A percentile compares a stretch with the other conserved stretches of the same genome.
phyloP scores from a whole-genome alignment of 1,140 invertebrate genomes.

The Drosophila pseudoananassae region DNA sequence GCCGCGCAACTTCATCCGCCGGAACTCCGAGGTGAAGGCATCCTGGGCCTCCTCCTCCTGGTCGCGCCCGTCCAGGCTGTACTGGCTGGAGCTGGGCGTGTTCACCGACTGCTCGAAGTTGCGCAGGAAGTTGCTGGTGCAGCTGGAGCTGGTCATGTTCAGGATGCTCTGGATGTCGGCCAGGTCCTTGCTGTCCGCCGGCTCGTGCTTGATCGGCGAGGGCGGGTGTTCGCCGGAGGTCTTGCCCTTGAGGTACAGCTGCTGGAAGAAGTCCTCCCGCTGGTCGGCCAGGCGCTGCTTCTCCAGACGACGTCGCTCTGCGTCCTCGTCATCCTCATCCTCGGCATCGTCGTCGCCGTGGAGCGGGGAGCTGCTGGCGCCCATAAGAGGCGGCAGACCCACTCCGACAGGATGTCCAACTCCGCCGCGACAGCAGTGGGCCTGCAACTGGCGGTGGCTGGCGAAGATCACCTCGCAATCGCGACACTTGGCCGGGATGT shows the following conservation, averaged over 20 bases:
- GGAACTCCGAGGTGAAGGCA: conserved; percentile 90
- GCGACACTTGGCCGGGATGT: conserved; percentile 88
- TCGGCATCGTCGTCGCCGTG: conserved; percentile 35
- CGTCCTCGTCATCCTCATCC: conserved; percentile 25
- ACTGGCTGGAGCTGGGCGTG: conserved; percentile 77
- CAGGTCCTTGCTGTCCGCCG: conserved; percentile 86
- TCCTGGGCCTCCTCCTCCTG: conserved; percentile 92
- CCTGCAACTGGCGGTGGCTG: conserved; percentile 88
- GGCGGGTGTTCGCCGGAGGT: conserved; percentile 20
- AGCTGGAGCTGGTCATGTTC: conserved; percentile 88
- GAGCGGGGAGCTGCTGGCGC: conserved; percentile 52
- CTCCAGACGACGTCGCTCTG: conserved; percentile 87
- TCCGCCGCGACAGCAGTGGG: conserved; percentile 84
- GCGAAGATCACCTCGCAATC: conserved; percentile 89
- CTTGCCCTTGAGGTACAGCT: conserved; percentile 11
- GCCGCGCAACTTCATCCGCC: conserved; percentile 93
- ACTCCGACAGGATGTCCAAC: neutral
- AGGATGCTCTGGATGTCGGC: conserved; percentile 94
- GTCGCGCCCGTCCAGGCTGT: conserved; percentile 80
- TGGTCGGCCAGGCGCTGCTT: conserved; percentile 8
- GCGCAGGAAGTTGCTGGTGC: conserved; percentile 74
- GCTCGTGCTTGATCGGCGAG: conserved; percentile 68
- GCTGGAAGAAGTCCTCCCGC: conserved; percentile 2
- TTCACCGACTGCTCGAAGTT: conserved; percentile 82
- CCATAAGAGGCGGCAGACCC: conserved; percentile 46